phyloP scores from a whole-genome alignment of 2,113 vertebrate genomes.

The Varanus salvator region DNA sequence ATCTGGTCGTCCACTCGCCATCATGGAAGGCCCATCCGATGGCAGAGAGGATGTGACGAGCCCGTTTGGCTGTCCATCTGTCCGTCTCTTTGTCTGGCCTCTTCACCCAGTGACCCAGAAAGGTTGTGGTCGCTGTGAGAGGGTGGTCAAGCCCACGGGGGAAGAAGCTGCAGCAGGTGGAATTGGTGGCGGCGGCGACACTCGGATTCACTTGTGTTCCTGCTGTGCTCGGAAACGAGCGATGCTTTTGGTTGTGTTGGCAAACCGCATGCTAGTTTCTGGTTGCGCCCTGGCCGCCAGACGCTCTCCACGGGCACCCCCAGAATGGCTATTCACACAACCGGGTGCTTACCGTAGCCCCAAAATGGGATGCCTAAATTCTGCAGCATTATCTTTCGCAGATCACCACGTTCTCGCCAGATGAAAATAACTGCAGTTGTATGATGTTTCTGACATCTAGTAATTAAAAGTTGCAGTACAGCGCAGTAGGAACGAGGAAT shows the following conservation, averaged over 20 bases:
- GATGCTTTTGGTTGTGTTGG: background rate
- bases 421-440: background rate
- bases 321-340: background rate
- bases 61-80: too few species aligned
- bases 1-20: background rate
- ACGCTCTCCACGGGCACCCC: background rate
- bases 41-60: background rate
- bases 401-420: constrained; percentile 25
- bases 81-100: too few species aligned
- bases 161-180: background rate
- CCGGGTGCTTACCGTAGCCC: constrained; percentile 46
- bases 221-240: too few species aligned
- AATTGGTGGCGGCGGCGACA: background rate
- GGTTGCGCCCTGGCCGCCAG: background rate
- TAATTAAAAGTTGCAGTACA: background rate
- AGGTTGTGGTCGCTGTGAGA: background rate
- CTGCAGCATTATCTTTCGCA: constrained; percentile 37
- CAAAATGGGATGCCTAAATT: constrained; percentile 34
- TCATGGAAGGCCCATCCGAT: background rate
- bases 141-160: background rate
- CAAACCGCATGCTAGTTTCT: background rate
- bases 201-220: too few species aligned
- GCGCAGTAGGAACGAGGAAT: background rate
- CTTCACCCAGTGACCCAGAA: too few species aligned
- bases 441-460: background rate